phyloP scores from a whole-genome alignment of 1,140 invertebrate species.

The Arctopsyche grandis region DNA sequence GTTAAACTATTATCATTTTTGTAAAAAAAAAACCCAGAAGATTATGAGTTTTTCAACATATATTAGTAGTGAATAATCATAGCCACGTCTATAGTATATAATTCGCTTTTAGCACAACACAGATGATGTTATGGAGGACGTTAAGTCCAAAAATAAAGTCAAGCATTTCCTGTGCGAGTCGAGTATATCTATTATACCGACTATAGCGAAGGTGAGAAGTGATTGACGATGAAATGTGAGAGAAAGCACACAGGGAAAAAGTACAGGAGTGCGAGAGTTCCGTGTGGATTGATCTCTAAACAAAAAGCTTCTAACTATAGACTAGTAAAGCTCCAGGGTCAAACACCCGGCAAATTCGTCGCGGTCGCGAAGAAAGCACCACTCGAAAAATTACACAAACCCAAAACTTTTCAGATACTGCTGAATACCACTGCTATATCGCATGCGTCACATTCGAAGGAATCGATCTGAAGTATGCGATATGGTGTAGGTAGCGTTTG shows the following conservation, averaged over 20 bases:
- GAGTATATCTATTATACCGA: background rate
- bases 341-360: background rate
- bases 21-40: too few species aligned
- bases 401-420: background rate
- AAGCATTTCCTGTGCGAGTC: constrained; percentile 22
- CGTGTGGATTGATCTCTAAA: background rate
- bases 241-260: background rate
- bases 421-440: background rate
- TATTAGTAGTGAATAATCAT: too few species aligned
- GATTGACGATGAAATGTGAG: background rate
- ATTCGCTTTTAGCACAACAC: background rate
- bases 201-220: background rate
- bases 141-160: constrained; percentile 31
- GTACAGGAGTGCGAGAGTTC: background rate
- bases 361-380: background rate
- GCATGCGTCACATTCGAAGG: background rate
- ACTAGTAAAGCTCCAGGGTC: constrained; percentile 11
- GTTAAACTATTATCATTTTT: too few species aligned
- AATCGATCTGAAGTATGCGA: background rate
- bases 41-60: too few species aligned
- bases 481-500: background rate
- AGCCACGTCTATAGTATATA: too few species aligned
- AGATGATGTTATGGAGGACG: background rate
- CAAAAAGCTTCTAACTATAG: constrained; percentile 29
- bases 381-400: background rate